These are phyloP conservation scores for Hyperoodon ampullatus DNA, from an alignment of 2,113 vertebrate genomes.

Conservation along the genomic window DNA sequence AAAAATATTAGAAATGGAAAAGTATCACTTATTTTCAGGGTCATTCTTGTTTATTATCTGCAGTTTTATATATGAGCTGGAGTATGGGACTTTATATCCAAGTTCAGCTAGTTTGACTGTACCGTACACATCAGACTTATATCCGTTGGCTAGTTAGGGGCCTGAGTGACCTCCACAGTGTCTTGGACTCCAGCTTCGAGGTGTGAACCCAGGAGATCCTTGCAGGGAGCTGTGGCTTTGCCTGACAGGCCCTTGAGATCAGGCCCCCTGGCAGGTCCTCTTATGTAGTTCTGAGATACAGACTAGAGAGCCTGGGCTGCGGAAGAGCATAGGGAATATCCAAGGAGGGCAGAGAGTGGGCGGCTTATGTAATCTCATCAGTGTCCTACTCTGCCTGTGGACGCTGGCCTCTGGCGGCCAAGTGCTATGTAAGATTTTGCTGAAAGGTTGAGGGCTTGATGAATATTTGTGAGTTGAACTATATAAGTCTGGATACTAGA, in stretches of 20 bases:
- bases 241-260: not conserved
- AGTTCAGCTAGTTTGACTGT: not conserved
- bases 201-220: not conserved
- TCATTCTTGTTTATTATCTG: not conserved
- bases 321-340: not conserved
- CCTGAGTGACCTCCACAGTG: not conserved
- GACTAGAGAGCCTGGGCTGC: not conserved
- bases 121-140: not conserved
- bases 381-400: not conserved
- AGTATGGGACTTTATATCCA: not conserved
- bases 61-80: not conserved
- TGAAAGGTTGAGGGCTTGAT: not conserved
- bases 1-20: not conserved
- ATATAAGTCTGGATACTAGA: not conserved
- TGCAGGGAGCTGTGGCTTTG: not conserved
- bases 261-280: fast-evolving
- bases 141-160: not conserved
- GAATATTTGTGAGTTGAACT: not conserved
- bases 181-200: not conserved
- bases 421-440: not conserved
- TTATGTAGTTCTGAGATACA: not conserved
- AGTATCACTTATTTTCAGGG: not conserved
- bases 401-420: not conserved
- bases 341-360: not conserved
- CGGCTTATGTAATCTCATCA: fast-evolving